A percentile compares a stretch with the other conserved stretches of the same genome.
Conservation (phyloP, 1,140 invertebrate genomes). For the Globodera ellingtonae region DNA sequence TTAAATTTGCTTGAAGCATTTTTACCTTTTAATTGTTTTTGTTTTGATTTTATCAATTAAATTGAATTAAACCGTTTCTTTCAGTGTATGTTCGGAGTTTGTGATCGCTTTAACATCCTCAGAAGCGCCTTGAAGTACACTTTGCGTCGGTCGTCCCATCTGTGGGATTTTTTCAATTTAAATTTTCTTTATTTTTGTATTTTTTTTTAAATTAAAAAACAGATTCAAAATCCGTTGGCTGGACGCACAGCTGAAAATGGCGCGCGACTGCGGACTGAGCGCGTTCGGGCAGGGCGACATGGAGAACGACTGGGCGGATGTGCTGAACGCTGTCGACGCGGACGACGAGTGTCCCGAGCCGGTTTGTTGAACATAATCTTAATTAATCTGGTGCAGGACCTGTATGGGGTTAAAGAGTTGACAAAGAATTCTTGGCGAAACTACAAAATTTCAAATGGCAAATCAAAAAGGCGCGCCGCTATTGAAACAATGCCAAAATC, state of each 20-base stretch:
- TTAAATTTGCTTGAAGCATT: not conserved
- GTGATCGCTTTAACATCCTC: conserved; percentile 34
- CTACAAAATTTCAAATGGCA: no score
- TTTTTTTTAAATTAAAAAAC: no score
- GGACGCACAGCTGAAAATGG: conserved; percentile 21
- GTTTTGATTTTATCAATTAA: no score
- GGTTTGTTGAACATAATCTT: no score
- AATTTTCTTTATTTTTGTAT: no score
- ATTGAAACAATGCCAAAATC: no score
- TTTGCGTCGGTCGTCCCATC: conserved; percentile 27
- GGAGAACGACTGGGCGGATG: conserved; percentile 30
- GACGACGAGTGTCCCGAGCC: not conserved
- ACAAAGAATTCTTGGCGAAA: no score
- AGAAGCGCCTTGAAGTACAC: conserved; percentile 29
- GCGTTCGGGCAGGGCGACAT: conserved; percentile 15
- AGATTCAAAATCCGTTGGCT: conserved; percentile 24
- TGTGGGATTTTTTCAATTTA: not conserved
- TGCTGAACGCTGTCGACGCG: conserved; percentile 18
- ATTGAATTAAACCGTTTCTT: not conserved
- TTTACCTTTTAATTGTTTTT: no score
- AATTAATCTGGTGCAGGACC: no score
- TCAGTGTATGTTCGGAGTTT: conserved; percentile 34
- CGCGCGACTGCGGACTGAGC: conserved; percentile 27
- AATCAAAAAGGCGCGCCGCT: no score
- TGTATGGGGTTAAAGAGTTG: no score